Evolutionary conservation across 64 coral and sea anemone genomes (phyloP).

Genomic region (Platygyra sinensis): DNA sequence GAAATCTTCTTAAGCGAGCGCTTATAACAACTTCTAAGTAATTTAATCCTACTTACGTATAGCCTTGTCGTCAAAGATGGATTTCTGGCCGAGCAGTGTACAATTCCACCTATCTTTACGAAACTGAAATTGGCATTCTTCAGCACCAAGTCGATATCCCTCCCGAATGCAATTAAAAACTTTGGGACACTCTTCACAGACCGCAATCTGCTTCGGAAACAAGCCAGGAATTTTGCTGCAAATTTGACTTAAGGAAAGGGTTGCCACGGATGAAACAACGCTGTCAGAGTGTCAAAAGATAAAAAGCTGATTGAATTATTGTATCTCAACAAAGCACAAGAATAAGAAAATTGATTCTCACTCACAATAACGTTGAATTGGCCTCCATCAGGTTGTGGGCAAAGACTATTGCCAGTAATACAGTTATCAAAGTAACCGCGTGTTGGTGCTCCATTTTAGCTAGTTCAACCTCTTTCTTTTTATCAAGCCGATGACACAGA

Average conservation of each 20-base stretch:
- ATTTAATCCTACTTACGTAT: slow-evolving; percentile 60
- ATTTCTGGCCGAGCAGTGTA: slow-evolving; percentile 35
- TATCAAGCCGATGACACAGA: slow-evolving; percentile 9
- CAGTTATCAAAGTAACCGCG: background rate
- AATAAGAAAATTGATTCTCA: background rate
- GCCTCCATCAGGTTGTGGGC: slow-evolving; percentile 44
- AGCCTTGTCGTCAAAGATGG: slow-evolving; percentile 61
- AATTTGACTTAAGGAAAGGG: slow-evolving; percentile 31
- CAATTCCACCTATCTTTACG: slow-evolving; percentile 95
- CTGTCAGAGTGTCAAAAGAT: slow-evolving; percentile 33
- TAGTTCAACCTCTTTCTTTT: background rate
- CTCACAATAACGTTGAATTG: slow-evolving; percentile 48
- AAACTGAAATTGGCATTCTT: slow-evolving; percentile 91
- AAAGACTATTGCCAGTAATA: slow-evolving; percentile 25
- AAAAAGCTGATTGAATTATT: slow-evolving; percentile 34
- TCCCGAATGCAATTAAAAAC: slow-evolving; percentile 36
- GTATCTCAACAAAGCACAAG: slow-evolving; percentile 31
- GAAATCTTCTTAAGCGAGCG: background rate
- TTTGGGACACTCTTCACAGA: slow-evolving; percentile 37
- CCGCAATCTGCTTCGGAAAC: slow-evolving; percentile 18
- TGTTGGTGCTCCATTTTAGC: slow-evolving; percentile 25
- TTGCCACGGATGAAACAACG: slow-evolving; percentile 49
- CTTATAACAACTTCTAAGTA: background rate
- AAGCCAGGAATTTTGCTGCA: slow-evolving; percentile 45
- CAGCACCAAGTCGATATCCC: slow-evolving; percentile 49